A percentile compares a stretch with the other conserved stretches of the same genome.
Evolutionary conservation across 2,797 vertebrate genomes (phyloP).

Genomic region (Sarcoramphus papa): DNA sequence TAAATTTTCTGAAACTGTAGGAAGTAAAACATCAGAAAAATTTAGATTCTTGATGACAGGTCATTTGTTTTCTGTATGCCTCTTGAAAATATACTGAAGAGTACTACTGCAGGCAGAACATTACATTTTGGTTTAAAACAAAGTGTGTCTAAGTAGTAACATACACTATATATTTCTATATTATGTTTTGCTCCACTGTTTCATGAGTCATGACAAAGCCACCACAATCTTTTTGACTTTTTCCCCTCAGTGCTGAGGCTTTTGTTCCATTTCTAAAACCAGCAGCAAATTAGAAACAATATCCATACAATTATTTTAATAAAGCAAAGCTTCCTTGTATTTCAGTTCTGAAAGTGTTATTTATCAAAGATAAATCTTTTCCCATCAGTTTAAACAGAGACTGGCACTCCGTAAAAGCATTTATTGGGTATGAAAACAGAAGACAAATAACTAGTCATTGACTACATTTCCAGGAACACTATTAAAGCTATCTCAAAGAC

Average conservation of each 20-base stretch:
- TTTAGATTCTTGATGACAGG: neutral
- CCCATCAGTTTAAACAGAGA: neutral
- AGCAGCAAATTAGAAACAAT: neutral
- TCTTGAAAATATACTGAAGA: neutral
- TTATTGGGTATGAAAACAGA: neutral
- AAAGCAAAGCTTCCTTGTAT: neutral
- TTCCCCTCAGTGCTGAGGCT: neutral
- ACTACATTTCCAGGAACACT: neutral
- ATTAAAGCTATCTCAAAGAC: slow-evolving; percentile 1
- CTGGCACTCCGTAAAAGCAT: neutral
- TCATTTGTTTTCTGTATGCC: neutral
- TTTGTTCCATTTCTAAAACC: neutral
- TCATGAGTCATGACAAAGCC: neutral
- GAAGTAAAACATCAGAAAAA: neutral
- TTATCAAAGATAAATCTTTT: neutral
- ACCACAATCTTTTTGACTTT: neutral
- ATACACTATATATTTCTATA: neutral
- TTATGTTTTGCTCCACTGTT: neutral
- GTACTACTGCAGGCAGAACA: neutral
- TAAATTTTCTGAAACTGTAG: neutral
- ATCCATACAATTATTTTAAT: neutral
- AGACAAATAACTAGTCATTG: neutral
- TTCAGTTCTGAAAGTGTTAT: neutral
- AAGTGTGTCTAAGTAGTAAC: neutral
- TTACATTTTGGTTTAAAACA: neutral